These are phyloP conservation scores for Drosophila trapezifrons DNA, from an alignment of 1,140 invertebrate genomes.

Conservation along the genomic window DNA sequence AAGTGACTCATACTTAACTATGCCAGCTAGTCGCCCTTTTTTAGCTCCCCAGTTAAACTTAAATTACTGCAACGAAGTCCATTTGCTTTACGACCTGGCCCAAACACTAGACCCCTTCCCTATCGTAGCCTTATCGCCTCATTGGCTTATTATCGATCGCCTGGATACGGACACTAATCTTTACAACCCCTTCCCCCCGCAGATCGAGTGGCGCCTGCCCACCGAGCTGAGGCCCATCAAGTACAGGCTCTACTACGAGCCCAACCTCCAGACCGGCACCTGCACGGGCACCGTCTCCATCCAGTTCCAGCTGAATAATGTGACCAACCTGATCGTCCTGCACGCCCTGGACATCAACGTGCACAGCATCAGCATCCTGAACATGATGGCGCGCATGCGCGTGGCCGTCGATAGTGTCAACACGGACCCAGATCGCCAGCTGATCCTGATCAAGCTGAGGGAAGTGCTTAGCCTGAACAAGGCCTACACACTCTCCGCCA, in stretches of 20 bases:
- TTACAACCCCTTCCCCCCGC: constrained; percentile 34
- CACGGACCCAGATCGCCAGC: constrained; percentile 45
- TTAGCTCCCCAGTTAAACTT: background rate
- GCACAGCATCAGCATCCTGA: constrained; percentile 66
- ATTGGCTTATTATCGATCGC: constrained; percentile 17
- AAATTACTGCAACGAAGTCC: constrained; percentile 17
- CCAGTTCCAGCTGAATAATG: constrained; percentile 85
- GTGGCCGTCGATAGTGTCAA: constrained; percentile 59
- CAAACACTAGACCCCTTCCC: background rate
- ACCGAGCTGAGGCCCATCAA: constrained; percentile 87
- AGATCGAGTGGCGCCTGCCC: constrained; percentile 87
- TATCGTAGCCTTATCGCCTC: constrained; percentile 28
- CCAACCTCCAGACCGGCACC: constrained; percentile 88
- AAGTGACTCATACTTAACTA: constrained; percentile 1
- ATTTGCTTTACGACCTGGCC: constrained; percentile 35
- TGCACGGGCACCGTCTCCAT: constrained; percentile 89
- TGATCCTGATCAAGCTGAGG: constrained; percentile 67
- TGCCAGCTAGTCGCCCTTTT: too few relatives aligned
- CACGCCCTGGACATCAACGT: constrained; percentile 86
- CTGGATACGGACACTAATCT: constrained; percentile 56
- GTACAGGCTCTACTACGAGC: constrained; percentile 91
- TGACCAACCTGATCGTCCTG: constrained; percentile 87
- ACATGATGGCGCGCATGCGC: constrained; percentile 80
- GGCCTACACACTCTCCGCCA: constrained; percentile 70
- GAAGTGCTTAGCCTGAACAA: constrained; percentile 54